Evolutionary conservation across 2,113 vertebrate genomes (phyloP), one percentile per base, ranked within the genome.

Genomic region (Lycaon pictus): DNA sequence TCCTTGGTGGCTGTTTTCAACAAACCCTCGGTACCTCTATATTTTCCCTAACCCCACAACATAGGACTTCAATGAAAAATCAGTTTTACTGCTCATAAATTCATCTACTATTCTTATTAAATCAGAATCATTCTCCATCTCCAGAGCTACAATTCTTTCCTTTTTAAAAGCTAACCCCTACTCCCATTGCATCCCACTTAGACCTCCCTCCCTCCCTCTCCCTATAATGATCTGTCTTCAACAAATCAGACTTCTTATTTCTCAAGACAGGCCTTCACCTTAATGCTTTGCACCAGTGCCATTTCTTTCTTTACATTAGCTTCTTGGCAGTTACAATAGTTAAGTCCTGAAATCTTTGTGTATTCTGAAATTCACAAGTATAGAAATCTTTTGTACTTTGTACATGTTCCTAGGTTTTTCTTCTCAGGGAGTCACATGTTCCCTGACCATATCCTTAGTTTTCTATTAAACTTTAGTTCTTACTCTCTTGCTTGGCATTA

Each of bases 321-420:
- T 77, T 83, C 53, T 79, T 65, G 81, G 43, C 13, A 53, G 6
- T 79, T 20, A 58, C 48, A 67, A 92, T 83, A 1, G 12, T 35
- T 82, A 56, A 62, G n/a, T 55, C 65, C 69, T 83, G 29, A 92
- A 95, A 82, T 56, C 19, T 81, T 72, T 37, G 43, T 43, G 25
- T 62, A 82, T 90, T 90, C 32, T 53, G 19, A 97, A 80, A 92
- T 92, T 95, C 90, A 84, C 65, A 63, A 86, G 55, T 20, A 65
- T 2, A 76, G 35, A 72, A 74, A 65, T n/a, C 58, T 90, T 95
- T 37, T 74, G 2, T 89, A 60, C 32, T n/a, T 65, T 69, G 7
- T 76, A 69, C 84, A 53, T 56, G 29, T 71, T 55, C 35, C 15
- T 43, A 58, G 51, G 22, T 72, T 71, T 37, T 35, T 79, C 29